These are phyloP conservation scores for Synergus laeviventris DNA, from an alignment of 2,888 invertebrate species.

Conservation along the genomic window DNA sequence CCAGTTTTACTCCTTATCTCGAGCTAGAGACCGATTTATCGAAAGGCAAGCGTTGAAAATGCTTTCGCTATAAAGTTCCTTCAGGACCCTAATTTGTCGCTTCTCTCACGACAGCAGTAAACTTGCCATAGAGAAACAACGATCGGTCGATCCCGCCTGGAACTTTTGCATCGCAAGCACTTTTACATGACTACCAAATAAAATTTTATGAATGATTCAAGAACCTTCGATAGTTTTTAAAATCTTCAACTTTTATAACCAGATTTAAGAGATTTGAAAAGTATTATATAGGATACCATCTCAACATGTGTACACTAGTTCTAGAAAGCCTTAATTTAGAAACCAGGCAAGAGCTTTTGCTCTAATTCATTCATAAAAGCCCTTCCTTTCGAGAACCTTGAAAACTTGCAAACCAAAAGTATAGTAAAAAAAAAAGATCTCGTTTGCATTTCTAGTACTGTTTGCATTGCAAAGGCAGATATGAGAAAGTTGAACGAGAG, in stretches of 20 bases:
- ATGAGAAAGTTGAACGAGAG: conserved; percentile 10
- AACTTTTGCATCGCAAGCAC: neutral
- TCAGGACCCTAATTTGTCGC: conserved; percentile 27
- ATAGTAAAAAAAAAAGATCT: neutral
- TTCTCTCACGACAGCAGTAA: conserved; percentile 33
- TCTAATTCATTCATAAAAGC: neutral
- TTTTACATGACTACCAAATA: neutral
- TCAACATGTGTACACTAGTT: no score
- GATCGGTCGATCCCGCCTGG: neutral
- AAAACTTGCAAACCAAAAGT: neutral
- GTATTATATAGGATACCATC: no score
- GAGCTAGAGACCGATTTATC: conserved; percentile 31
- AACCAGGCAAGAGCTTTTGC: neutral
- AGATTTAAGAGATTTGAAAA: no score
- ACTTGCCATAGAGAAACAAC: neutral
- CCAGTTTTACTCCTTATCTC: conserved; percentile 34
- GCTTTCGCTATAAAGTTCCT: conserved; percentile 29
- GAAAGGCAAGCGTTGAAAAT: conserved; percentile 21
- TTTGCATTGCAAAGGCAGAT: neutral
- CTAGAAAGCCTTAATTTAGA: neutral
- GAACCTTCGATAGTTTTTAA: neutral
- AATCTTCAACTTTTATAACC: no score
- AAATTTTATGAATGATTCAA: neutral
- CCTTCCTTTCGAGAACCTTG: neutral
- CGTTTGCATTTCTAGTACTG: neutral